phyloP scores from a whole-genome alignment of 2,888 invertebrate species.

The Amiota communis region DNA sequence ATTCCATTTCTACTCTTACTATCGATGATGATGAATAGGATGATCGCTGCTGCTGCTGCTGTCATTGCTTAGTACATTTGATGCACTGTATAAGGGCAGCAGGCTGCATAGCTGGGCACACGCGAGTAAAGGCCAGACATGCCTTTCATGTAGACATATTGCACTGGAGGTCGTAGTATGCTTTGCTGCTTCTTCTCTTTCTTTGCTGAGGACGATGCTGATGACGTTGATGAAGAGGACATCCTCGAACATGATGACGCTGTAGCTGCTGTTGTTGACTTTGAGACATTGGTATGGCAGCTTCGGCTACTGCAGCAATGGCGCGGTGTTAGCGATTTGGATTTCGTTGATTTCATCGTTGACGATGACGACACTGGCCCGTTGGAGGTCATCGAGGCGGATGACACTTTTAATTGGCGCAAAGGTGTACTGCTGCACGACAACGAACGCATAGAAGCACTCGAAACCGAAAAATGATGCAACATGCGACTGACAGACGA shows the following conservation, averaged over 20 bases:
- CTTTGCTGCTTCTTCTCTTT: constrained; percentile 77
- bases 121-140: constrained; percentile 87
- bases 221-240: neutral
- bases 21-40: neutral
- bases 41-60: constrained; percentile 38
- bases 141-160: constrained; percentile 86
- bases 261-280: constrained; percentile 34
- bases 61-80: constrained; percentile 64
- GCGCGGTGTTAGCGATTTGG: constrained; percentile 32
- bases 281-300: constrained; percentile 42
- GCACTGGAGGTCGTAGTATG: constrained; percentile 84
- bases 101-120: constrained; percentile 78
- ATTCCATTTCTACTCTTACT: neutral
- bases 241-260: neutral
- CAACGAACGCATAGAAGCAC: constrained; percentile 76
- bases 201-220: constrained; percentile 42
- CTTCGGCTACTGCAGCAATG: constrained; percentile 45
- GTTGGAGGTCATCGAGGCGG: constrained; percentile 25
- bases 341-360: constrained; percentile 28
- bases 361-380: constrained; percentile 32
- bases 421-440: constrained; percentile 76
- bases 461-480: constrained; percentile 78
- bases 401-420: constrained; percentile 49
- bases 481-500: constrained; percentile 81
- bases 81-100: constrained; percentile 68